Evolutionary conservation across 2,113 vertebrate species (phyloP).

Genomic region (Galeopterus variegatus): DNA sequence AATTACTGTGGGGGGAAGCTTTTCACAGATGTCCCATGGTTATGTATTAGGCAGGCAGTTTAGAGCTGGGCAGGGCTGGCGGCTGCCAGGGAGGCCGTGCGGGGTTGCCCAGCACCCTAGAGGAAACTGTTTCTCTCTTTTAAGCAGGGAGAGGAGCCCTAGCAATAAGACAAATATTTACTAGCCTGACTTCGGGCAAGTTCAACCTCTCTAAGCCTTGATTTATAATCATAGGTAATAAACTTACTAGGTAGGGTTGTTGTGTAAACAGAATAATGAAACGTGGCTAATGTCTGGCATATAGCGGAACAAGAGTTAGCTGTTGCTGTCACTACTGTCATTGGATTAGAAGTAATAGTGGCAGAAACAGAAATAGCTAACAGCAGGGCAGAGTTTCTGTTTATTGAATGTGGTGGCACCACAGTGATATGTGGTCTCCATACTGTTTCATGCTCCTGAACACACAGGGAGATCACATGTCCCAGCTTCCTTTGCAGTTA

Average conservation of each 20-base stretch:
- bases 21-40: slow-evolving; percentile 85
- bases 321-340: background rate
- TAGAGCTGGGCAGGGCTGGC: slow-evolving; percentile 42
- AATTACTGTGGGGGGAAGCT: slow-evolving; percentile 82
- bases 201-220: background rate
- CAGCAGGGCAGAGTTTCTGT: background rate
- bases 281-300: background rate
- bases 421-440: background rate
- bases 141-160: background rate
- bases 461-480: background rate
- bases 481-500: background rate
- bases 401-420: background rate
- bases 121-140: background rate
- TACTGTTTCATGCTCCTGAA: background rate
- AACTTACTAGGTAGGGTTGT: background rate
- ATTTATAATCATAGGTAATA: slow-evolving; percentile 6
- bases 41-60: slow-evolving; percentile 80
- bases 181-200: slow-evolving; percentile 28
- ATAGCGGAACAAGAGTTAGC: background rate
- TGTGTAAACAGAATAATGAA: background rate
- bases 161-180: slow-evolving; percentile 43
- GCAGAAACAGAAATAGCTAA: background rate
- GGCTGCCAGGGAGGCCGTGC: background rate
- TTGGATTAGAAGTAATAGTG: background rate
- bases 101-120: background rate